A percentile compares a stretch with the other conserved stretches of the same genome.
phyloP scores from a whole-genome alignment of 2,113 vertebrate species.

The Merops nubicus region DNA sequence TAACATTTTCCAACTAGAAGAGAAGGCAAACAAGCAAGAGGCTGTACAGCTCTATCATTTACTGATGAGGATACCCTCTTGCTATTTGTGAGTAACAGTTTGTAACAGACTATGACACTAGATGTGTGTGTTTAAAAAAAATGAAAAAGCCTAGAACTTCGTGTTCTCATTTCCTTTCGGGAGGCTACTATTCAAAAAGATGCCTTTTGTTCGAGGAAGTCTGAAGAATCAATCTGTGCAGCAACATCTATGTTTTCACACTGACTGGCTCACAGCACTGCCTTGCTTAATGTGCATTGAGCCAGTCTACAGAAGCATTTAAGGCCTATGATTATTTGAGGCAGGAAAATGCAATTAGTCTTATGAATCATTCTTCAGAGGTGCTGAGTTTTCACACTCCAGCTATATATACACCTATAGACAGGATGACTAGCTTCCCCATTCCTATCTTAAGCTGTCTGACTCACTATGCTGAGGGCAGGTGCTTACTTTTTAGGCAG shows the following conservation, averaged over 20 bases:
- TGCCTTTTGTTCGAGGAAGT: not conserved
- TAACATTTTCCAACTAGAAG: not conserved
- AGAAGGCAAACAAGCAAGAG: not conserved
- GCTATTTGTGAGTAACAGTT: not conserved
- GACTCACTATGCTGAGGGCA: not conserved
- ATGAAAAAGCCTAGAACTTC: not conserved
- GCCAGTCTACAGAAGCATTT: not conserved
- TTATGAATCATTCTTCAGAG: constrained; percentile 21
- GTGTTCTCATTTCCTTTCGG: not conserved
- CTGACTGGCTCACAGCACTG: not conserved
- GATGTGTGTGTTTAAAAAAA: not conserved
- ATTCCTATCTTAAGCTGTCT: not conserved
- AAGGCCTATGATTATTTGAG: not conserved
- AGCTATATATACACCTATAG: not conserved
- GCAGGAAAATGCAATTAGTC: not conserved
- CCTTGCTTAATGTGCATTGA: not conserved
- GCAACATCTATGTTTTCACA: not conserved
- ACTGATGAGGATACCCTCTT: not conserved
- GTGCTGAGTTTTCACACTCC: not conserved
- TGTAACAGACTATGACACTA: not conserved
- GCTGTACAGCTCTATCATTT: not conserved
- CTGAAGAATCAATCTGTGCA: not conserved
- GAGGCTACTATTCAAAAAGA: not conserved
- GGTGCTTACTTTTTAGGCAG: not conserved
- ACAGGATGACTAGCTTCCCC: not conserved